Evolutionary conservation across 1,140 invertebrate genomes (phyloP), one percentile per base, ranked within the genome.

Genomic region (Cryptotermes secundus): DNA sequence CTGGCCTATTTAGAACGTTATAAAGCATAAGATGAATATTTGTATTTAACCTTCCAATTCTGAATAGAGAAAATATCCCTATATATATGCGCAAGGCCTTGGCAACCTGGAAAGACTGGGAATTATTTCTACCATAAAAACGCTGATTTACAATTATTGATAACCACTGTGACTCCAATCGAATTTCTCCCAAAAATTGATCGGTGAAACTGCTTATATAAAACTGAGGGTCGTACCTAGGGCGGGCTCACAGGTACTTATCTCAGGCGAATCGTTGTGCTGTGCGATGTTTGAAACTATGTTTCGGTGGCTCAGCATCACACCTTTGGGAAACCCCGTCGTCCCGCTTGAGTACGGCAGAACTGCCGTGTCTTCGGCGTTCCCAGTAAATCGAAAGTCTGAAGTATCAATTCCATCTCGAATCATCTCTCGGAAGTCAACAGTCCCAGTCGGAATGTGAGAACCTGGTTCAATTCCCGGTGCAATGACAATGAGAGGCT

Each of bases 301-400:
- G 87, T 92, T 93, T 59, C 87, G 87, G 88, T 98, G 94, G 0
- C 95, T 94, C 1, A 97, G 88, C 90, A 96, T 93, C 0, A 97
- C 96, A 38, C 95, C 96, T 92, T 98, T 98, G 19, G 97, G 96
- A 81, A 95, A 87, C 26, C 97, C 96, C 35, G 96, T 98, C 7
- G 97, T 98, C n/a, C 97, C 97, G 88, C 96, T 97, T 0, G 96
- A 95, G 89, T 92, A 95, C 31, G 94, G 94, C 85, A 95, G 89
- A 35, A 92, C 85, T 4, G 34, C 85, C 3, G 42, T 31, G 3
- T 24, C 38, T 34, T 45, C 59, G 14, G 36, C 7, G 34, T 34
- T n/a, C 12, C 19, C 26, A 31, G 31, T n/a, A 12, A 80, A 79
- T 12, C 81, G 31, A 10, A 81, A 80, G 3, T 6, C 36, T 26